Conservation (phyloP, 2,797 vertebrate genomes). For the Darevskia mixta region DNA sequence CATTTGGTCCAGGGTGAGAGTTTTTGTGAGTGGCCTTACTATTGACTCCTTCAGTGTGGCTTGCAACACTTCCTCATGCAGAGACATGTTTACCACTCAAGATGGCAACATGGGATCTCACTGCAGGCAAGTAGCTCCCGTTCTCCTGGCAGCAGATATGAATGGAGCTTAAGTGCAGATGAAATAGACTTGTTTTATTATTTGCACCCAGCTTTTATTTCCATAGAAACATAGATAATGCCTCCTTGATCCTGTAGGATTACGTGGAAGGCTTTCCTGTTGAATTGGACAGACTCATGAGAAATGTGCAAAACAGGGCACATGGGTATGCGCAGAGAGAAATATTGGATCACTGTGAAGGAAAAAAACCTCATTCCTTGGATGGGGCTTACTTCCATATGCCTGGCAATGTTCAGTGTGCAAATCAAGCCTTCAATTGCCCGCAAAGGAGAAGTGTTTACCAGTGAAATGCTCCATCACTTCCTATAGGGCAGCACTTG, state of each 20-base stretch:
- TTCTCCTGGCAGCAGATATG: not conserved
- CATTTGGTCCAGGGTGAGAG: too few relatives aligned
- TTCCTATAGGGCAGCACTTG: slow-evolving; percentile 4
- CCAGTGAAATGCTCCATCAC: not conserved
- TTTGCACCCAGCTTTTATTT: too few relatives aligned
- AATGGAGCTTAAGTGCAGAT: too few relatives aligned
- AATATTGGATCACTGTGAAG: not conserved
- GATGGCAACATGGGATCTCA: too few relatives aligned
- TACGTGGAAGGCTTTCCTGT: not conserved
- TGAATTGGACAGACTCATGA: not conserved
- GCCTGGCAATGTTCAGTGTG: not conserved
- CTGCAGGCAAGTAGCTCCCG: not conserved
- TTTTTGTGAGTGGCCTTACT: too few relatives aligned
- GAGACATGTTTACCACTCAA: too few relatives aligned
- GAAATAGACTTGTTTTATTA: too few relatives aligned
- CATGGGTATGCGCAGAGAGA: not conserved
- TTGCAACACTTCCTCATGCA: too few relatives aligned
- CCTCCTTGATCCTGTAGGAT: not conserved
- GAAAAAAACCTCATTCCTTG: not conserved
- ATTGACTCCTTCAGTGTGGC: too few relatives aligned
- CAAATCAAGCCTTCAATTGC: not conserved
- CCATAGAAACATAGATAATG: too few relatives aligned
- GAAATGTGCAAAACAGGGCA: not conserved
- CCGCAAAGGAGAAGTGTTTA: slow-evolving; percentile 16
- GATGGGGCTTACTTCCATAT: not conserved